Base-by-base conservation (phyloP, 2,888 invertebrate species). In the Orthosia gracilis region DNA sequence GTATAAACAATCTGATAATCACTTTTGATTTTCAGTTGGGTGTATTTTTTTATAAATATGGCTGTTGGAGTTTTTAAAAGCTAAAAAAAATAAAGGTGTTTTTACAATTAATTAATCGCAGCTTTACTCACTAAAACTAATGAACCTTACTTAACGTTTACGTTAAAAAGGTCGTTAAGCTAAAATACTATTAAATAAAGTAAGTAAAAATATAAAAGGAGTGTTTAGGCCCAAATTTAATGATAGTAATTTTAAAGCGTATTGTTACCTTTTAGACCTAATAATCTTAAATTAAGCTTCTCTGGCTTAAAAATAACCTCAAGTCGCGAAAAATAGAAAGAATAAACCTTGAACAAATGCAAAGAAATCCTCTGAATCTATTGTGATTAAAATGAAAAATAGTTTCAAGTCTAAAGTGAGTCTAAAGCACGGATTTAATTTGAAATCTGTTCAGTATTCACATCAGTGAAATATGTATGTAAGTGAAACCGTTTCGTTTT, bases 201-300 rank as follows among this genome's bases (percentile, higher is more conserved):
- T 45, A 82, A 54, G 49, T 17, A 50, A 15, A 66, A 50, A 82
- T 59, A 59, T 67, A 57, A 83, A 68, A 83, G 31, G n/a, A 55
- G 21, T 68, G 49, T 3, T 68, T 68, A 55, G 50, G 57, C 57
- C 54, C 49, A 7, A 52, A 80, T 17, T 71, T 83, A 52, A 79
- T 66, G 18, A 62, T 17, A 52, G 54, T 62, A 50, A 83, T 79
- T 79, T 78, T 17, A 57, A 23, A 40, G n/a, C 54, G 15, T 31
- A 52, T 21, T 55, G 23, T 18, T 49, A 50, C 21, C 52, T 79
- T 45, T n/a, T 52, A 64, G 18, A 21, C n/a, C 17, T 58, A 45
- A 31, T 55, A n/a, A 58, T 47, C 21, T 63, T 61, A 26, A 63
- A 12, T 31, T 13, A 57, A 21, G 26, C 23, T 61, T 64, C 63